Evolutionary conservation across 1,140 invertebrate genomes (phyloP).

Genomic region (Lordiphosa mommai): DNA sequence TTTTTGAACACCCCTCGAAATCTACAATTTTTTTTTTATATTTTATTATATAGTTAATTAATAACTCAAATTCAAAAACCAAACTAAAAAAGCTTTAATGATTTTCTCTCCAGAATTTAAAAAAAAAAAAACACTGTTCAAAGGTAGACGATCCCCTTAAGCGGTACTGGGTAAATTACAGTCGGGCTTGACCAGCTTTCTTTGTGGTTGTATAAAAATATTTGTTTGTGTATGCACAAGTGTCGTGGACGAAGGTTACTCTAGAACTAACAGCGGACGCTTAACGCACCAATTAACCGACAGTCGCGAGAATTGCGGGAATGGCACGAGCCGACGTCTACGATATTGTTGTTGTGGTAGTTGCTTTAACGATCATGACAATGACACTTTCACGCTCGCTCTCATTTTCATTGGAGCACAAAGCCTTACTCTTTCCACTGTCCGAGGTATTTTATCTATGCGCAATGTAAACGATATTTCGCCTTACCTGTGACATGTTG

Average conservation of each 20-base stretch:
- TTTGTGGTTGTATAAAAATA: background rate
- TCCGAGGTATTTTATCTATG: slow-evolving; percentile 15
- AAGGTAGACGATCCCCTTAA: too few species aligned
- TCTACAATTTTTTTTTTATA: too few species aligned
- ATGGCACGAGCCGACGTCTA: slow-evolving; percentile 14
- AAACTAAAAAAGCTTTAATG: too few species aligned
- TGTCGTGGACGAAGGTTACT: slow-evolving; percentile 32
- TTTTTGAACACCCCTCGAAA: too few species aligned
- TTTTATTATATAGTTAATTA: too few species aligned
- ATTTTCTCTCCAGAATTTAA: too few species aligned
- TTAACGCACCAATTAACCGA: slow-evolving; percentile 52
- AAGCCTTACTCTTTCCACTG: slow-evolving; percentile 5
- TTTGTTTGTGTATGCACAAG: slow-evolving; percentile 26
- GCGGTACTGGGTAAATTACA: background rate
- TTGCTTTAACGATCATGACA: slow-evolving; percentile 28
- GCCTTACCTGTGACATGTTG: slow-evolving; percentile 65
- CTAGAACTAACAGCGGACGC: slow-evolving; percentile 40
- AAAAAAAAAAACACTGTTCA: too few species aligned
- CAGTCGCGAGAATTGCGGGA: slow-evolving; percentile 20
- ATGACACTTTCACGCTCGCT: slow-evolving; percentile 58
- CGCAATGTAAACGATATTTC: slow-evolving; percentile 30
- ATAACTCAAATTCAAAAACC: too few species aligned
- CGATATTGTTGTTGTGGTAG: background rate
- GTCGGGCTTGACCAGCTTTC: background rate
- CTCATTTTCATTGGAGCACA: slow-evolving; percentile 53